Percentiles rank a stretch among this genome's conserved stretches.
Conservation (phyloP, 2,888 invertebrate genomes). For the Cosmia trapezina region DNA sequence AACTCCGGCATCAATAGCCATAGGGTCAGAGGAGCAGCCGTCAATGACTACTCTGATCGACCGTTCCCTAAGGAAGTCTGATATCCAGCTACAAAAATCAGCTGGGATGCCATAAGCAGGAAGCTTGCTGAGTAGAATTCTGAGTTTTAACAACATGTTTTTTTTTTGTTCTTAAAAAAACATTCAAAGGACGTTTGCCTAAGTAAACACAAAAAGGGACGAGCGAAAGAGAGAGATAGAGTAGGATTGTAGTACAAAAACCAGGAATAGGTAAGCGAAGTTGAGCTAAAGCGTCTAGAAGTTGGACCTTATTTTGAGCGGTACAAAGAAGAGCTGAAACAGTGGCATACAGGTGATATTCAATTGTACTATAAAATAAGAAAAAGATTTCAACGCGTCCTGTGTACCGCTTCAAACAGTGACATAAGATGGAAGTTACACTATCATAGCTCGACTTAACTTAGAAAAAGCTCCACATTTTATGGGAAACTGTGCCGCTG, state of each 20-base stretch:
- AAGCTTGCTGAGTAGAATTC: no score
- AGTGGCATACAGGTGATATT: neutral
- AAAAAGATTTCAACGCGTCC: conserved; percentile 10
- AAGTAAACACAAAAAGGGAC: conserved; percentile 12
- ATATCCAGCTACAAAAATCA: no score
- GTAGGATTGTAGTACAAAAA: neutral
- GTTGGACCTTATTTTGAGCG: conserved; percentile 8
- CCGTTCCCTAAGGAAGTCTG: no score
- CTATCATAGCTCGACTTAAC: conserved; percentile 3
- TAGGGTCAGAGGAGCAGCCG: no score
- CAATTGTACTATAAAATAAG: conserved; percentile 3
- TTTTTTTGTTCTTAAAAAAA: neutral
- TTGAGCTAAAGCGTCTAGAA: conserved; percentile 12
- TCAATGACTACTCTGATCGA: no score
- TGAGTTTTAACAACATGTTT: neutral
- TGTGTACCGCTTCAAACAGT: conserved; percentile 23
- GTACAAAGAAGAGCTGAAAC: conserved; percentile 20
- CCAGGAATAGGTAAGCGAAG: conserved; percentile 7
- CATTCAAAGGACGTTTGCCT: neutral
- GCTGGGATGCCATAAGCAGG: no score
- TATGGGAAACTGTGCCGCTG: neutral
- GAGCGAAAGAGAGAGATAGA: conserved; percentile 15
- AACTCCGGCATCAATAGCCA: no score
- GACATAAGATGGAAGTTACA: conserved; percentile 2
- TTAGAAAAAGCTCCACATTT: neutral